Percentiles rank a stretch among this genome's conserved stretches.
phyloP scores from a whole-genome alignment of 1,140 invertebrate genomes.

The Tetragonula clypearis region DNA sequence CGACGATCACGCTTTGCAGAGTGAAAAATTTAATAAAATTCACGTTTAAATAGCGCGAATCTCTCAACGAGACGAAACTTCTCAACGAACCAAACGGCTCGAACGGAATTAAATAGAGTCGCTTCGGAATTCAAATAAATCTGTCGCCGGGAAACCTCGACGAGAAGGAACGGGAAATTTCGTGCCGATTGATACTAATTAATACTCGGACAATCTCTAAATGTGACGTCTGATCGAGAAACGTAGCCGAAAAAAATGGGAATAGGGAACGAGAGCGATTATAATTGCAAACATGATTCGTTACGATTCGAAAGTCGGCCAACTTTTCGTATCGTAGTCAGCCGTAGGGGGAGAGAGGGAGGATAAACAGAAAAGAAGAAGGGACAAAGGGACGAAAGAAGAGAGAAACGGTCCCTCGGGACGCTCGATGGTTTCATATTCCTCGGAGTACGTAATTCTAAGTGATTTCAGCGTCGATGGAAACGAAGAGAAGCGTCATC shows the following conservation, averaged over 20 bases:
- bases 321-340: conserved; percentile 63
- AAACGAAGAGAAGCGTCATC: conserved; percentile 35
- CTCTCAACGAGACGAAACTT: neutral
- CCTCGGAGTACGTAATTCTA: conserved; percentile 69
- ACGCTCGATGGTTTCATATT: conserved; percentile 71
- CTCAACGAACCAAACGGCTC: neutral
- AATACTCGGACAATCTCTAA: too few relatives aligned
- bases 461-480: conserved; percentile 58
- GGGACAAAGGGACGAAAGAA: neutral
- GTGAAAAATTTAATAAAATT: too few relatives aligned
- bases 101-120: too few relatives aligned
- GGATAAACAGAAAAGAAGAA: neutral
- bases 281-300: conserved; percentile 54
- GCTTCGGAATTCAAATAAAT: neutral
- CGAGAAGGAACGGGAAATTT: too few relatives aligned
- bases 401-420: conserved; percentile 47
- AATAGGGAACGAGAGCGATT: conserved; percentile 5
- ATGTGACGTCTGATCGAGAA: neutral
- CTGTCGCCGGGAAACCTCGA: too few relatives aligned
- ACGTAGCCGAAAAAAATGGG: neutral
- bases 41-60: neutral
- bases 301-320: neutral
- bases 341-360: neutral
- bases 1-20: too few relatives aligned
- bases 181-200: too few relatives aligned